A percentile compares a stretch with the other conserved stretches of the same genome.
phyloP scores from a whole-genome alignment of 2,797 vertebrate genomes.

The Pseudochirops corinnae region DNA sequence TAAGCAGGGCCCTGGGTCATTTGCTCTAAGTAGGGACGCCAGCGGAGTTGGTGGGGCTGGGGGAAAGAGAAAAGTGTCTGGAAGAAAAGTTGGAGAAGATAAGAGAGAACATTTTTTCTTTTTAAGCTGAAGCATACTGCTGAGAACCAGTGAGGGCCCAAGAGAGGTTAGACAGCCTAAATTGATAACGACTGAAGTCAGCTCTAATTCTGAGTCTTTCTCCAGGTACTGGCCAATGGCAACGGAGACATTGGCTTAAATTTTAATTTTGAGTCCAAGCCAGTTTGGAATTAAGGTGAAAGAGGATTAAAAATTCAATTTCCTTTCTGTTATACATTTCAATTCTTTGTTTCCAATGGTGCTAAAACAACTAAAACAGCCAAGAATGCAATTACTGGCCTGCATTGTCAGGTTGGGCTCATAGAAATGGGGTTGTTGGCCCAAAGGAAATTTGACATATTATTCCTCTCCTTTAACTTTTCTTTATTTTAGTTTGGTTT shows the following conservation, averaged over 20 bases:
- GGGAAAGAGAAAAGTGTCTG: not conserved
- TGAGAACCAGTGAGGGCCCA: not conserved
- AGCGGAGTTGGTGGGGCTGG: not conserved
- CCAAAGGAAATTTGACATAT: slow-evolving; percentile 2
- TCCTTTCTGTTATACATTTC: not conserved
- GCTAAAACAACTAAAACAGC: not conserved
- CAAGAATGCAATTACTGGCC: slow-evolving; percentile 22
- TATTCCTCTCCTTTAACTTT: slow-evolving; percentile 32
- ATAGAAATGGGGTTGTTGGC: slow-evolving; percentile 11
- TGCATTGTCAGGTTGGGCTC: not conserved
- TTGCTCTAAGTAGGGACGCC: not conserved
- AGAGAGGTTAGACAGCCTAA: not conserved
- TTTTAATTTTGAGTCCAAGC: not conserved
- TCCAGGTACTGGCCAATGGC: not conserved
- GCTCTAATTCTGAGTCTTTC: not conserved
- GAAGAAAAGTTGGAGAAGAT: not conserved
- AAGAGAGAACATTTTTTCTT: not conserved
- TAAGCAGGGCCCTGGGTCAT: not conserved
- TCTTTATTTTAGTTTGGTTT: slow-evolving; percentile 23
- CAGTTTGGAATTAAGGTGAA: not conserved
- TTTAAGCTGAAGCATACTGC: not conserved
- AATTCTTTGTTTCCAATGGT: not conserved
- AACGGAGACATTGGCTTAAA: not conserved
- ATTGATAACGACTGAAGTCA: not conserved
- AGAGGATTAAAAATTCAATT: slow-evolving; percentile 3